Evolutionary conservation across 1,140 invertebrate genomes (phyloP).

Genomic region (Leptoteleia sp.): DNA sequence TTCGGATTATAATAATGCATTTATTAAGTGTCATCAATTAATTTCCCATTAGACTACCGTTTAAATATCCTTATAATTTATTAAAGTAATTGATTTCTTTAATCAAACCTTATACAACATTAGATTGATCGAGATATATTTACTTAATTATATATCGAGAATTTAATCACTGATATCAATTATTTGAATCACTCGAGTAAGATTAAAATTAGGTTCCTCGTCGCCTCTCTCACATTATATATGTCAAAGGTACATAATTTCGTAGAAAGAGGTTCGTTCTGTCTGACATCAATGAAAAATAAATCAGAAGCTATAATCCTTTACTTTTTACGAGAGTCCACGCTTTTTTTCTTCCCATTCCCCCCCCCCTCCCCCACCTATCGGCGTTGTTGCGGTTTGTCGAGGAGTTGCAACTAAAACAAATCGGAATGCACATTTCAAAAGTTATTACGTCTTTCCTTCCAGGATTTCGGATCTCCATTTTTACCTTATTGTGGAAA

Average conservation of each 20-base stretch:
- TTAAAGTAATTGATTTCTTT: too few relatives aligned
- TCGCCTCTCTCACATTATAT: background rate
- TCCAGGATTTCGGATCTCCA: conserved; percentile 62
- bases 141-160: too few relatives aligned
- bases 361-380: too few relatives aligned
- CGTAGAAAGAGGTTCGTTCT: conserved; percentile 8
- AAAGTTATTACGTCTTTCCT: conserved; percentile 64
- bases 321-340: conserved; percentile 47
- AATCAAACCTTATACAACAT: too few relatives aligned
- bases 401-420: conserved; percentile 60
- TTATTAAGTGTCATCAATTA: too few relatives aligned
- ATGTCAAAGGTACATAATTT: conserved; percentile 31
- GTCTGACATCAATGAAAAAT: conserved; percentile 47
- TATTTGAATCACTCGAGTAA: too few relatives aligned
- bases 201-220: too few relatives aligned
- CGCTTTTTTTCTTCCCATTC: conserved; percentile 42
- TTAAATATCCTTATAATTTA: too few relatives aligned
- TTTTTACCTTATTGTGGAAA: conserved; percentile 65
- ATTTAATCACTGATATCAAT: too few relatives aligned
- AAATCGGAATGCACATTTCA: conserved; percentile 66
- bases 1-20: too few relatives aligned
- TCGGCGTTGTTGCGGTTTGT: conserved; percentile 58
- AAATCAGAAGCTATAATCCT: conserved; percentile 54
- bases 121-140: too few relatives aligned
- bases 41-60: too few relatives aligned